Evolutionary conservation across 2,113 vertebrate genomes (phyloP).

Genomic region (Pipa parva): DNA sequence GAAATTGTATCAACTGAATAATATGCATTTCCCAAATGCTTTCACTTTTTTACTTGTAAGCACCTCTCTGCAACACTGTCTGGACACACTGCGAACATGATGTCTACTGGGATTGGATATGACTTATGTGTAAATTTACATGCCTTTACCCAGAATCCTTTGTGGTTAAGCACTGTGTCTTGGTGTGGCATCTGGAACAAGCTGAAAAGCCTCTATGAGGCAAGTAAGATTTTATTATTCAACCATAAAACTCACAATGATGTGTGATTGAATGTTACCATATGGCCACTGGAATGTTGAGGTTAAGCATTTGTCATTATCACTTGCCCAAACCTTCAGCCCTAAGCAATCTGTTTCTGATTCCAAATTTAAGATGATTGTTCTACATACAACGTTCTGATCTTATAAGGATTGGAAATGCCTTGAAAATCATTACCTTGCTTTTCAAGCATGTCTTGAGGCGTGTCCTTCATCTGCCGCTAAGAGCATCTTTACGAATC

Average conservation of each 20-base stretch:
- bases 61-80: background rate
- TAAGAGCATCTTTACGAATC: background rate
- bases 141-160: slow-evolving; percentile 12
- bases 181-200: slow-evolving; percentile 31
- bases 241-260: slow-evolving; percentile 30
- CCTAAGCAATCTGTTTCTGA: slow-evolving; percentile 31
- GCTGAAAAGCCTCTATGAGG: slow-evolving; percentile 25
- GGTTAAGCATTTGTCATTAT: slow-evolving; percentile 38
- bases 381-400: background rate
- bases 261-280: slow-evolving; percentile 38
- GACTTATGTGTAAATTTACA: slow-evolving; percentile 19
- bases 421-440: background rate
- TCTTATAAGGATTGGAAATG: slow-evolving; percentile 1
- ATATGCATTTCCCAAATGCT: too few relatives aligned
- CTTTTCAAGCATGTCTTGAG: background rate
- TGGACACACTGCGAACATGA: background rate
- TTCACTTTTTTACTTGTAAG: background rate
- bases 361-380: slow-evolving; percentile 16
- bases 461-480: background rate
- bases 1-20: too few relatives aligned
- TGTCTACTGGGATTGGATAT: background rate
- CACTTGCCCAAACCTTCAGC: slow-evolving; percentile 24
- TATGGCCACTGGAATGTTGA: slow-evolving; percentile 32
- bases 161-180: background rate
- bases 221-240: slow-evolving; percentile 25